phyloP scores from a whole-genome alignment of 2,888 invertebrate genomes.

The Lepidochitona cinerea region DNA sequence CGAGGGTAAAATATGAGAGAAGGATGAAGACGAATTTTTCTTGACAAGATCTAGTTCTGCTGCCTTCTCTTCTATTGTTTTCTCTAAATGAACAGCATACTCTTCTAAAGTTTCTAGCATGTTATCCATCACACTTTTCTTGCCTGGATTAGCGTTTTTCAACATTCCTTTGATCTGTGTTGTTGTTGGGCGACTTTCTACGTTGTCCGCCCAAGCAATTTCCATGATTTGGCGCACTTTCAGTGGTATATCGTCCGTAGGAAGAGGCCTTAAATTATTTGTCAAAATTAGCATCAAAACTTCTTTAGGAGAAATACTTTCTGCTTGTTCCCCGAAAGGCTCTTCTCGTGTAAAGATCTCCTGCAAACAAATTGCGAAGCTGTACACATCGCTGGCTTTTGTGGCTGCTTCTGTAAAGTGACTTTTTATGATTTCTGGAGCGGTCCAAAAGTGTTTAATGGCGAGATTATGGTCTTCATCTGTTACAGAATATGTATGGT shows the following conservation, averaged over 20 bases:
- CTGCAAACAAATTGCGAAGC: constrained; percentile 40
- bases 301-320: constrained; percentile 25
- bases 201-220: constrained; percentile 24
- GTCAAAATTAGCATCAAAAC: constrained; percentile 14
- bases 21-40: constrained; percentile 36
- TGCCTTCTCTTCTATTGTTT: constrained; percentile 38
- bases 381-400: constrained; percentile 38
- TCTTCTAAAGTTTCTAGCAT: constrained; percentile 50
- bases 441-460: constrained; percentile 31
- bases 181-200: constrained; percentile 15
- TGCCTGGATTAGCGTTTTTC: constrained; percentile 15
- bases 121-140: constrained; percentile 47
- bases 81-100: constrained; percentile 48
- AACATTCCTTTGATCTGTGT: not conserved
- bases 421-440: constrained; percentile 33
- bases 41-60: constrained; percentile 32
- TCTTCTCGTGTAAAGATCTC: constrained; percentile 48
- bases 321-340: constrained; percentile 33
- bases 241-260: constrained; percentile 21
- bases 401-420: constrained; percentile 13
- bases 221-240: constrained; percentile 24
- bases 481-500: constrained; percentile 15
- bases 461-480: constrained; percentile 24
- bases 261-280: constrained; percentile 13
- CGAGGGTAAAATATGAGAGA: constrained; percentile 44